These are phyloP conservation scores for Tipula unca DNA, from an alignment of 2,888 invertebrate genomes.

Conservation along the genomic window DNA sequence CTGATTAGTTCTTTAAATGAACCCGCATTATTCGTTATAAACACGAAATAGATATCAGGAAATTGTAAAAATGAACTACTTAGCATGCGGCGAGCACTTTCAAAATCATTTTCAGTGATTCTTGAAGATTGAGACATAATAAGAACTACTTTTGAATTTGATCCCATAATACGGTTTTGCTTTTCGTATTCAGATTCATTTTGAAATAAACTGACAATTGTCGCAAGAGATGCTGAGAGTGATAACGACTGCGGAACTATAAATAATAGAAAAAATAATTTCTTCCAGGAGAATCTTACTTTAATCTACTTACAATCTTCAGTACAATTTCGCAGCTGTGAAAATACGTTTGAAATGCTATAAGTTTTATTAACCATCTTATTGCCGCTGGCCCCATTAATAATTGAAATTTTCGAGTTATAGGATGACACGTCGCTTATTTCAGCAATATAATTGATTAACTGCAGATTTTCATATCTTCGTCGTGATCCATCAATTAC, in stretches of 20 bases:
- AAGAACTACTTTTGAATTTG: slow-evolving; percentile 46
- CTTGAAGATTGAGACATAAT: slow-evolving; percentile 46
- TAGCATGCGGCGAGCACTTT: slow-evolving; percentile 25
- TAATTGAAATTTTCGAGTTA: slow-evolving; percentile 51
- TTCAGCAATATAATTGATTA: slow-evolving; percentile 51
- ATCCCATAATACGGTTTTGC: slow-evolving; percentile 36
- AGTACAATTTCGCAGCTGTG: slow-evolving; percentile 40
- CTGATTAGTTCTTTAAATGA: slow-evolving; percentile 42
- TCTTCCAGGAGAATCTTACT: background rate
- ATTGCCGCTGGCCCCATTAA: slow-evolving; percentile 53
- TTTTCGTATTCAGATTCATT: slow-evolving; percentile 43
- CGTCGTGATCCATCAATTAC: slow-evolving; percentile 52
- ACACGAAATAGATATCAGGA: slow-evolving; percentile 48
- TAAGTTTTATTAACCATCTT: slow-evolving; percentile 52
- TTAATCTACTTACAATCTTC: slow-evolving; percentile 42
- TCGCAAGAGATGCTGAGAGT: slow-evolving; percentile 40
- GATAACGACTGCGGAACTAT: slow-evolving; percentile 27
- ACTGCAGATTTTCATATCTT: slow-evolving; percentile 47
- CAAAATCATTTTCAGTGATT: slow-evolving; percentile 31
- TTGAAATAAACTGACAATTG: slow-evolving; percentile 43
- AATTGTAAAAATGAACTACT: slow-evolving; percentile 26
- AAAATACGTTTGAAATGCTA: slow-evolving; percentile 45
- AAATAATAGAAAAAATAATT: background rate
- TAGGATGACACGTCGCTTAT: slow-evolving; percentile 49
- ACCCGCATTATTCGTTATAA: slow-evolving; percentile 42